phyloP scores from a whole-genome alignment of 1,140 invertebrate genomes.

The Daktulosphaira vitifoliae region DNA sequence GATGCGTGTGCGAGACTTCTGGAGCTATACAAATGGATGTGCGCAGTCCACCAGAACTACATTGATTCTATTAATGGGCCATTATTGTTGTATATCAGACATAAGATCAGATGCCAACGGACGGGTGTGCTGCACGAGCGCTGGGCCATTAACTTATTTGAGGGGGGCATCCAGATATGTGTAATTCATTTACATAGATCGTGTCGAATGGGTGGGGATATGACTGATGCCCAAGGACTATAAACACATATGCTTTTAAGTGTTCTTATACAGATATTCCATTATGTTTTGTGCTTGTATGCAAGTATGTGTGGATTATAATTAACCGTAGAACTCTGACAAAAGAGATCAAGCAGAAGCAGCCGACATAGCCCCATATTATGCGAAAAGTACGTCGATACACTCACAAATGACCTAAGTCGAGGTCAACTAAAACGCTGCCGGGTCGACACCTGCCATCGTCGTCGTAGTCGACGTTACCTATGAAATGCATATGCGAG shows the following conservation, averaged over 20 bases:
- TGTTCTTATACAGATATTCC: no score
- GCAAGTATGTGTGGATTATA: neutral
- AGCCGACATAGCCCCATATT: neutral
- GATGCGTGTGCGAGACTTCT: no score
- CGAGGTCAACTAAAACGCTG: conserved; percentile 14
- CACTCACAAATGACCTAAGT: neutral
- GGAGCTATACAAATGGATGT: neutral
- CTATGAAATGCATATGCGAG: no score
- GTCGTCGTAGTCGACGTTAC: neutral
- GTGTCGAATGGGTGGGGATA: conserved; percentile 16
- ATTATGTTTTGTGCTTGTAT: neutral
- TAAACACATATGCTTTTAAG: neutral
- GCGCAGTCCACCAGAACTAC: neutral
- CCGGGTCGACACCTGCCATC: neutral
- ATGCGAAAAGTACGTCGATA: conserved; percentile 7
- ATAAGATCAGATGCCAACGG: neutral
- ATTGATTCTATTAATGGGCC: conserved; percentile 6
- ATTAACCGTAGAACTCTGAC: conserved; percentile 18
- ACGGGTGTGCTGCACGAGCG: neutral
- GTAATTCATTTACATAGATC: conserved; percentile 23
- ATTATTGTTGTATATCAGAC: conserved; percentile 3
- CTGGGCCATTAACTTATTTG: conserved; percentile 2
- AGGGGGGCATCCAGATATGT: neutral
- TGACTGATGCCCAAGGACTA: conserved; percentile 27
- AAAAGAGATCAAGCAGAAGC: conserved; percentile 14